Evolutionary conservation across 2,888 invertebrate species (phyloP).

Genomic region (Brachylomia viminalis): DNA sequence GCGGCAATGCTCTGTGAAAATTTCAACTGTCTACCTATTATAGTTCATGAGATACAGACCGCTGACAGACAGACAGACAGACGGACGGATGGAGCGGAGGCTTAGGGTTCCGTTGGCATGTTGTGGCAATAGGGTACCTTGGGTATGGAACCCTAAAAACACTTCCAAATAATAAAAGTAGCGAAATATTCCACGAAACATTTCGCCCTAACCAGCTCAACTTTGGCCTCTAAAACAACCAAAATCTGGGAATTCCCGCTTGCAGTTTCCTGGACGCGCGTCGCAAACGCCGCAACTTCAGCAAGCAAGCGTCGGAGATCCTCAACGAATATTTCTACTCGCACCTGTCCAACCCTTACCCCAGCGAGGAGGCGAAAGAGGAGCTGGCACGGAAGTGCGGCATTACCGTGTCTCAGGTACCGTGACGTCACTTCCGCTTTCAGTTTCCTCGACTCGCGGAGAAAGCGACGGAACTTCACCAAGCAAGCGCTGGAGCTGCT

Average conservation of each 20-base stretch:
- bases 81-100: too few relatives aligned
- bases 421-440: conserved; percentile 56
- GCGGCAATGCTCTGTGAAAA: too few relatives aligned
- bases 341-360: conserved; percentile 99
- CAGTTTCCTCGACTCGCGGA: conserved; percentile 92
- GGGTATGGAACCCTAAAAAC: not conserved
- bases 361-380: conserved; percentile 99
- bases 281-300: conserved; percentile 99
- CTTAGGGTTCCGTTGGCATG: too few relatives aligned
- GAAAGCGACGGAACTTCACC: conserved; percentile 98
- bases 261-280: conserved; percentile 94
- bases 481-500: conserved; percentile 99
- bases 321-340: conserved; percentile 99
- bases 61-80: too few relatives aligned
- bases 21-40: too few relatives aligned
- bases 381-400: conserved; percentile 99
- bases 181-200: conserved; percentile 13
- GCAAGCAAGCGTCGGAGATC: conserved; percentile 99
- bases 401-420: conserved; percentile 98
- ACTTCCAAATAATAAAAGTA: conserved; percentile 27
- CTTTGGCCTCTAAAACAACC: conserved; percentile 74
- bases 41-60: too few relatives aligned
- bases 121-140: too few relatives aligned
- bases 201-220: conserved; percentile 73
- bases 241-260: conserved; percentile 67